Evolutionary conservation across 2,797 vertebrate species (phyloP), one percentile per base, ranked within the genome.

Genomic region (Typhlichthys subterraneus): DNA sequence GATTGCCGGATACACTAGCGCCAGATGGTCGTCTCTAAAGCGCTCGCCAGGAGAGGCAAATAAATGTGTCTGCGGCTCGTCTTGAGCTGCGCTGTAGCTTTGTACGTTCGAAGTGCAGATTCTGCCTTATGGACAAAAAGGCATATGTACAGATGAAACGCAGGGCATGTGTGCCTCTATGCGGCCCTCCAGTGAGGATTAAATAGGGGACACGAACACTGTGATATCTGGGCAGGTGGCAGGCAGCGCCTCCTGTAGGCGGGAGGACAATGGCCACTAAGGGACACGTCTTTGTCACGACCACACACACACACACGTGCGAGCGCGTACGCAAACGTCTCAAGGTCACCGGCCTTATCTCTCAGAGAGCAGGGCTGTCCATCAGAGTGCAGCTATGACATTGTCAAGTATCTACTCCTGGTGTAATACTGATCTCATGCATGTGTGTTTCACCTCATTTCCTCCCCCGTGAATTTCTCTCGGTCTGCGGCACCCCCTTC

Each of bases 161-260:
- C 65, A 57, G 53, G 55, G 58, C 62, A 66, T 2, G 17, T 57
- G 29, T 71, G 71, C 82, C 67, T 81, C 79, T 78, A 83, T 74
- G 72, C 67, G 82, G 73, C 69, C 64, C 57, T 58, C 29, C 4
- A 42, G 74, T 70, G 53, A 54, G 74, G 84, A 86, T 83, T 87
- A 84, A 84, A 87, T 72, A 66, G 64, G 50, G 62, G 75, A 85
- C 75, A 65, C 77, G 88, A 88, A 88, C 85, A 75, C 61, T 57
- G 57, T 72, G 80, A 84, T 87, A 87, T 89, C 87, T 87, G 84
- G 85, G 85, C 87, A 87, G 82, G 87, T 89, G 83, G 82, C 65
- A 55, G 77, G 70, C 13, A 47, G 49, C 63, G 73, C 86, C 76
- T 5, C 50, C 74, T 82, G 88, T 70, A 45, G 45, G 69, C 72